Base-by-base conservation (phyloP, 2,888 invertebrate species). In the Lypha dubia region DNA sequence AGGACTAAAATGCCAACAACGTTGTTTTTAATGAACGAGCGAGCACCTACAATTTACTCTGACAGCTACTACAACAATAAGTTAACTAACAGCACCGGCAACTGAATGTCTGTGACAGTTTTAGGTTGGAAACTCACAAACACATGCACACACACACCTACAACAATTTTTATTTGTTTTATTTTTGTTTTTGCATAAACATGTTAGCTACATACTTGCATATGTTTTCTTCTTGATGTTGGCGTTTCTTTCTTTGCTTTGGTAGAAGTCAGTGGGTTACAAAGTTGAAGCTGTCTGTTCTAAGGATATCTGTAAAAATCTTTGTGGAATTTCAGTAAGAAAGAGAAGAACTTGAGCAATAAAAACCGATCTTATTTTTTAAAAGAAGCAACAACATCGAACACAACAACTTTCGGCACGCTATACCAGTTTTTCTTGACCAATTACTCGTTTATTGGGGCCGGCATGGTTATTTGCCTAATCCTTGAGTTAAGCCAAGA, bases 51-150 rank as follows among this genome's bases (percentile, higher is more conserved):
- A 84, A 70, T 77, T 76, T 74, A 77, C 49, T 63, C 84, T 77
- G 60, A 77, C 81, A 84, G 63, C 53, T 56, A 28, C 71, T 32
- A 41, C 44, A 63, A 44, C 44, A 56, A 56, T 20, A 56, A 56
- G 3, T 44, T 28, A 70, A 56, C 20, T 13, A 70, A 62, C 20
- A 79, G 68, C 73, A 74, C 68, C 62, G 77, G 73, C 84, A 84
- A 84, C 84, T 77, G 77, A 84, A 81, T 81, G 84, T 84, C 84
- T 84, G 62, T 77, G 76, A 67, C 83, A 84, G 76, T 84, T 84
- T 68, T 74, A 68, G 80, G 84, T 80, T 76, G 84, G 51, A 20
- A 71, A 56, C 11, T n/a, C 56, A 79, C 63, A 53, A 9, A 51
- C 15, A 56, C 56, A 51, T 13, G 6, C 17, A 24, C 41, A 74